phyloP scores from a whole-genome alignment of 2,888 invertebrate genomes.

The Chaitophorus viminalis region DNA sequence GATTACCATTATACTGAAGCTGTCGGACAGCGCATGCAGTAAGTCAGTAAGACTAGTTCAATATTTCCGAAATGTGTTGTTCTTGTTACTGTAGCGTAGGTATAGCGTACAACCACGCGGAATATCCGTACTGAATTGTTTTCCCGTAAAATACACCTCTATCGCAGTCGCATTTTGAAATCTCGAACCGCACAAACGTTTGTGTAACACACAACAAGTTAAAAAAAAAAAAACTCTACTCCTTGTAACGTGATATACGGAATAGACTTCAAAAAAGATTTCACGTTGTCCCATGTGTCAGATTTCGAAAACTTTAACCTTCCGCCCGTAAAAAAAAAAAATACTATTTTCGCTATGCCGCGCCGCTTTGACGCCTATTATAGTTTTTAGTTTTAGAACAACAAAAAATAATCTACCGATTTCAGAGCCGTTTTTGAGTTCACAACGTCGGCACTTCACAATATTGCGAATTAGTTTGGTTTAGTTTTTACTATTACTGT shows the following conservation, averaged over 20 bases:
- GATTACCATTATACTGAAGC: background rate
- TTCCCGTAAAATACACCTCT: background rate
- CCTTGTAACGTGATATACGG: slow-evolving; percentile 7
- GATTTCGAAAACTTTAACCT: slow-evolving; percentile 7
- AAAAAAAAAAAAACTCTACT: background rate
- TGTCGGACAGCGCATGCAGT: background rate
- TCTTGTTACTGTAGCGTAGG: background rate
- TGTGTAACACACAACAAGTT: background rate
- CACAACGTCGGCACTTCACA: background rate
- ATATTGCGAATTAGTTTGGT: background rate
- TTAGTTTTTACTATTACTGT: background rate
- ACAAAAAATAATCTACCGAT: background rate
- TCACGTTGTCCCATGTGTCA: background rate
- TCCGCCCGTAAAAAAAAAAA: background rate
- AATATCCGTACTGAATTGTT: background rate
- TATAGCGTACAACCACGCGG: background rate
- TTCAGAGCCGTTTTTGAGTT: background rate
- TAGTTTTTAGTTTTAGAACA: background rate
- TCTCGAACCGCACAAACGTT: background rate
- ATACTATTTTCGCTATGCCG: background rate
- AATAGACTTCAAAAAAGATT: background rate
- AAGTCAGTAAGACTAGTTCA: background rate
- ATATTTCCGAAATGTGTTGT: background rate
- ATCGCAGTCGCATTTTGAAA: background rate
- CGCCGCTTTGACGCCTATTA: background rate